Base-by-base conservation (phyloP, 2,797 vertebrate genomes). In the Philypnodon macrostomus region DNA sequence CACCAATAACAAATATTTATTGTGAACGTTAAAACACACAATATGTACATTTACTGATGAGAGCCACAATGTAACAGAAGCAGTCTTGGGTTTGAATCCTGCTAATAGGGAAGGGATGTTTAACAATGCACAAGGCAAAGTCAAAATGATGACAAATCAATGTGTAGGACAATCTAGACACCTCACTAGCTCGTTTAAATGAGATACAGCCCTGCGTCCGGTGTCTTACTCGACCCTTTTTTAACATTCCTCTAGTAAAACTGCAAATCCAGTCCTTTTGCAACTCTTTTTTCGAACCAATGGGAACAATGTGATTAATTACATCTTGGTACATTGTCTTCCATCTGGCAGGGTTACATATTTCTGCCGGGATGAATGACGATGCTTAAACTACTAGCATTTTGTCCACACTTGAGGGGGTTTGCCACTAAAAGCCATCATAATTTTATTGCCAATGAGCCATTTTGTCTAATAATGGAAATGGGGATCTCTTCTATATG, bases 271-370 rank as follows among this genome's bases (percentile, higher is more conserved):
- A 45, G 38, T 51, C 46, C 24, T 55, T 67, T 48, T 9, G 5
- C 30, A 7, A 1, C 3, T 2, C 9, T 56, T n/a, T n/a, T 44
- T 60, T 64, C 67, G 58, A 77, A 69, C 79, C 60, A 71, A 60
- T n/a, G 41, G 67, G 73, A 76, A 76, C 74, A 61, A 48, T 35
- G 63, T 80, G 80, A 86, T 84, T 81, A 76, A 86, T 83, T 77
- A 75, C 65, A 71, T 84, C 70, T 70, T 46, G 9, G 21, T 67
- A 69, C 67, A 71, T 79, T 79, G 75, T 80, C 80, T 81, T 79
- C 72, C 76, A 79, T 86, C 73, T 81, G 77, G 65, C 81, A 75
- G 79, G 69, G 75, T 77, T 78, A 78, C 77, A 79, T 72, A 75
- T 85, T 67, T 79, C 66, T 74, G n/a, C 45, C 53, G 49, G 74